Evolutionary conservation across 2,888 invertebrate species (phyloP).

Genomic region (Apamea crenata): DNA sequence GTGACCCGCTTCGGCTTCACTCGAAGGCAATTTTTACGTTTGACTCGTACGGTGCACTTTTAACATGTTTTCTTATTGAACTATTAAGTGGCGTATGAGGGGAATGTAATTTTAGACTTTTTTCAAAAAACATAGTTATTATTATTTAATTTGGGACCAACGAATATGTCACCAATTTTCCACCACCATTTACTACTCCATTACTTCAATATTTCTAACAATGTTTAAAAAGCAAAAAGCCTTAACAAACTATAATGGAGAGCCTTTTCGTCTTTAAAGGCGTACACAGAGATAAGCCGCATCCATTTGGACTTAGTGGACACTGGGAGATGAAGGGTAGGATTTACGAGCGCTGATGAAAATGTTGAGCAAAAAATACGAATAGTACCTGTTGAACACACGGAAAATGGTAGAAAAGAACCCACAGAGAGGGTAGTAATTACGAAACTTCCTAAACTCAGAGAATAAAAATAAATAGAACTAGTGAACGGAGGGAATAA

Average conservation of each 20-base stretch:
- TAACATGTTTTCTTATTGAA: slow-evolving; percentile 47
- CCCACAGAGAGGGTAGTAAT: slow-evolving; percentile 71
- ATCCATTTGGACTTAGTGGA: slow-evolving; percentile 52
- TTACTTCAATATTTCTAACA: slow-evolving; percentile 2
- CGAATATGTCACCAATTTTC: background rate
- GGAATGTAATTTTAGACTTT: slow-evolving; percentile 5
- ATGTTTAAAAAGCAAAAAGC: background rate
- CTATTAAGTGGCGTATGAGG: slow-evolving; percentile 15
- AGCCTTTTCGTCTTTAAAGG: slow-evolving; percentile 17
- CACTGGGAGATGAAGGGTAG: slow-evolving; percentile 46
- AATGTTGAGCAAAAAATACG: slow-evolving; percentile 70
- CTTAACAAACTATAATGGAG: slow-evolving; percentile 20
- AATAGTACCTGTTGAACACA: slow-evolving; percentile 71
- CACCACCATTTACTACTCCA: no score
- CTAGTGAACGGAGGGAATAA: slow-evolving; percentile 62
- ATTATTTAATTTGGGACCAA: background rate
- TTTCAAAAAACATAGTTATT: background rate
- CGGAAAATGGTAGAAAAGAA: slow-evolving; percentile 41
- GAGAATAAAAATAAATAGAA: slow-evolving; percentile 69
- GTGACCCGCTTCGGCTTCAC: slow-evolving; percentile 40
- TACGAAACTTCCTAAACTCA: slow-evolving; percentile 73
- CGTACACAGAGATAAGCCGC: slow-evolving; percentile 36
- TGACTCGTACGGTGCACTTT: slow-evolving; percentile 47
- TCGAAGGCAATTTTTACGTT: slow-evolving; percentile 52
- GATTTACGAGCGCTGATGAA: slow-evolving; percentile 65